Base-by-base conservation (phyloP, 2,888 invertebrate species). In the Tryphoninae sp. region DNA sequence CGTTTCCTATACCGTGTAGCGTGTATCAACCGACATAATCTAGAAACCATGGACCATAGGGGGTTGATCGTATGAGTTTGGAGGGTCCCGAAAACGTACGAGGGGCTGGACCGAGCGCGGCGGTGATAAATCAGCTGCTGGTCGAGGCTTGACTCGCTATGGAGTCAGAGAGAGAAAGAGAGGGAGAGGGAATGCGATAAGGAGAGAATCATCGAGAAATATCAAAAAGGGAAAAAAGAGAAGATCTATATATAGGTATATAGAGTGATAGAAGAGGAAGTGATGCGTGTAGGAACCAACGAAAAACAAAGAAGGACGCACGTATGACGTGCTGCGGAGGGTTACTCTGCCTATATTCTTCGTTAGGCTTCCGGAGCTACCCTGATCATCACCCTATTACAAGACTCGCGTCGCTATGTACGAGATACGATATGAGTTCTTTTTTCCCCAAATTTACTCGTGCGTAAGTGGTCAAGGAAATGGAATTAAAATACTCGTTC, bases 311-410 rank as follows among this genome's bases (percentile, higher is more conserved):
- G 51, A 51, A 62, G 33, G 16, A 61, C 45, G 65, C 13, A 23
- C 40, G 23, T 40, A 26, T 59, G 49, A 67, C 65, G 67, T 16
- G 13, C 16, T 22, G 19, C 19, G 26, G 33, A 58, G 75, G 76
- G 72, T 72, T 82, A 77, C 62, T 49, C 61, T 68, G 45, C 76
- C 4, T 45, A 45, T 45, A 45, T 13, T 77, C 80, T 82, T 84
- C 85, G 86, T 86, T 86, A 82, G 83, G 81, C 83, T 85, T 84
- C 81, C 82, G 84, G 62, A 62, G 84, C 87, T 85, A 87, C 85
- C 85, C 85, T 86, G 88, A 89, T 89, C 87, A 89, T 88, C 89
- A 89, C 88, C 88, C 88, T 88, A 89, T 90, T 88, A 89, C 85
- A 82, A 83, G 83, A 82, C 80, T 83, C 82, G 84, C 83, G 79